Conservation (phyloP, 2,113 vertebrate genomes). For the Steatornis caripensis region DNA sequence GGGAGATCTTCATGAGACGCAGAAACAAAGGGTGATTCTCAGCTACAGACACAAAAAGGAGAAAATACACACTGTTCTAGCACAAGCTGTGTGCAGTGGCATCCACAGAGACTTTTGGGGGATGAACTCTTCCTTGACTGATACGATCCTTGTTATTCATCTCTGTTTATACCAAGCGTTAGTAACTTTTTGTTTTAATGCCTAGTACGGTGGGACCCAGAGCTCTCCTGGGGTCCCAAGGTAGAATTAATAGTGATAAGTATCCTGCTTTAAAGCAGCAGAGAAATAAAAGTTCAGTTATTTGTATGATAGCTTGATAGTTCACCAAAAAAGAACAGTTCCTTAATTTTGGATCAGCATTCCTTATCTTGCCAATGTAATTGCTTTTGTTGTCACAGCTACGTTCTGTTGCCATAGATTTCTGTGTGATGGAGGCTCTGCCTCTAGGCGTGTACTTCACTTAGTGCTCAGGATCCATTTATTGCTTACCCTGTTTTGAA, state of each 20-base stretch:
- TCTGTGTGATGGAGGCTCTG: not conserved
- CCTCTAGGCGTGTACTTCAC: not conserved
- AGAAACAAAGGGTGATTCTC: constrained; percentile 75
- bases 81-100: constrained; percentile 54
- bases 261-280: not conserved
- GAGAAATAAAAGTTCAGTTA: constrained; percentile 49
- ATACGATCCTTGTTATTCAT: not conserved
- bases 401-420: not conserved
- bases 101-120: constrained; percentile 71
- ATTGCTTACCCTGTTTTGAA: not conserved
- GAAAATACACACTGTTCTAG: constrained; percentile 67
- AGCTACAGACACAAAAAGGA: constrained; percentile 73
- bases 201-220: not conserved
- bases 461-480: not conserved
- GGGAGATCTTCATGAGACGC: constrained; percentile 75
- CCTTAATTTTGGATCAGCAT: not conserved
- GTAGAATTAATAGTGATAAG: not conserved
- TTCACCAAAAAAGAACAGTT: not conserved
- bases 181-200: not conserved
- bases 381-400: constrained; percentile 1
- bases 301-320: not conserved
- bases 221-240: not conserved
- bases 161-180: constrained; percentile 40
- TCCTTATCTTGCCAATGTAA: not conserved
- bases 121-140: constrained; percentile 66